These are phyloP conservation scores for Euphonia xanthogaster DNA, from an alignment of 2,797 vertebrate species.

Conservation along the genomic window DNA sequence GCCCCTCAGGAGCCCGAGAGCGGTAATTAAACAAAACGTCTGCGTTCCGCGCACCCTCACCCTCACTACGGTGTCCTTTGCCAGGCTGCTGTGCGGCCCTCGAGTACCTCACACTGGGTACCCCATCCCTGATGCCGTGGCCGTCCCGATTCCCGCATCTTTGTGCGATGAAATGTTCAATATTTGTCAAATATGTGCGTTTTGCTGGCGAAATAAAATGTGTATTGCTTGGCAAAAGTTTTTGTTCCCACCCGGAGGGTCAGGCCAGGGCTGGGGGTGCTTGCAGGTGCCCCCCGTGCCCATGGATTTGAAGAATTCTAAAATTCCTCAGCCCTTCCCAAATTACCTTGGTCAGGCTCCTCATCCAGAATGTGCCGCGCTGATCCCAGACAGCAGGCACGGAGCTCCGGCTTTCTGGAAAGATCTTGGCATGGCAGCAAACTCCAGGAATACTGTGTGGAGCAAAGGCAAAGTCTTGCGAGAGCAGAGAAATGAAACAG, in stretches of 20 bases:
- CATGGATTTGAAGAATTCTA: neutral
- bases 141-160: rapidly evolving
- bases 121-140: rapidly evolving
- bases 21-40: rapidly evolving
- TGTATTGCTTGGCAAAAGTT: neutral
- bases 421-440: neutral
- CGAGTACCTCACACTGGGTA: rapidly evolving
- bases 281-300: neutral
- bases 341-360: neutral
- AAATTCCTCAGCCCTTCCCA: neutral
- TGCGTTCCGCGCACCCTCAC: rapidly evolving
- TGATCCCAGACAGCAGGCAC: neutral
- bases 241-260: neutral
- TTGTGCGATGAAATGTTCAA: rapidly evolving
- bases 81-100: neutral
- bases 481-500: neutral
- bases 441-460: rapidly evolving
- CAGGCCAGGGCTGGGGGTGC: too few species aligned
- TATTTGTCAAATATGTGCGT: neutral
- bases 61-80: neutral
- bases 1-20: rapidly evolving
- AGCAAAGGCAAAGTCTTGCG: neutral
- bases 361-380: rapidly evolving
- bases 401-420: neutral
- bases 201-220: neutral